Evolutionary conservation across 2,113 vertebrate species (phyloP).

Genomic region (Poeciliopsis retropinna): DNA sequence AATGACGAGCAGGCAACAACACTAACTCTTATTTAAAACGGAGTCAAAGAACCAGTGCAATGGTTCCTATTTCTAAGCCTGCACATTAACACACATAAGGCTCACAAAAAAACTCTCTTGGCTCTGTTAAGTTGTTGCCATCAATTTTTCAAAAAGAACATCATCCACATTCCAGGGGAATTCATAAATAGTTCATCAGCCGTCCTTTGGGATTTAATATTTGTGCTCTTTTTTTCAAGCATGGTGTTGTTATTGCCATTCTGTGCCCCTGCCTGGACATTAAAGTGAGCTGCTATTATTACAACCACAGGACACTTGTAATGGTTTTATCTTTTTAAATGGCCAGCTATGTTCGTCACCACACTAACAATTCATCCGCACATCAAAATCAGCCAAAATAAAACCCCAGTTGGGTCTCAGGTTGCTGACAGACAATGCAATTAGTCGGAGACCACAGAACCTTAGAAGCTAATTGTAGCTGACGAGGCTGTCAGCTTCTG

Average conservation of each 20-base stretch:
- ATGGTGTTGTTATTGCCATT: conserved; percentile 1
- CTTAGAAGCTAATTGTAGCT: conserved; percentile 35
- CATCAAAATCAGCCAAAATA: conserved; percentile 21
- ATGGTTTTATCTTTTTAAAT: conserved; percentile 1
- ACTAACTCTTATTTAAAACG: conserved; percentile 12
- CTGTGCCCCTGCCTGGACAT: conserved; percentile 2
- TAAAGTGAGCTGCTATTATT: background rate
- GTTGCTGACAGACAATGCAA: conserved; percentile 53
- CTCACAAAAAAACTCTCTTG: conserved; percentile 23
- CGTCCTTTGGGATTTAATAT: conserved; percentile 47
- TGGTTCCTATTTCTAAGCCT: conserved; percentile 23
- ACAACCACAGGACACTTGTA: background rate
- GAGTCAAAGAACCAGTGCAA: conserved; percentile 3
- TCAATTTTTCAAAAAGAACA: conserved; percentile 69
- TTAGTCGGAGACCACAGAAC: conserved; percentile 33
- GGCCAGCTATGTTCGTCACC: background rate
- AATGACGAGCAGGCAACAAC: background rate
- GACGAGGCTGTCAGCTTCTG: conserved; percentile 54
- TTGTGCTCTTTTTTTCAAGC: conserved; percentile 26
- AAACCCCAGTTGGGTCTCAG: conserved; percentile 22
- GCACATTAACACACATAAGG: conserved; percentile 10
- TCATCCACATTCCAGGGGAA: conserved; percentile 43
- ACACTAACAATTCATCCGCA: conserved; percentile 5
- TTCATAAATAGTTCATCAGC: conserved; percentile 56
- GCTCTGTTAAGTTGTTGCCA: conserved; percentile 37